Conservation (phyloP, 64 coral and sea anemone species). For the Dendrophyllia cribrosa region DNA sequence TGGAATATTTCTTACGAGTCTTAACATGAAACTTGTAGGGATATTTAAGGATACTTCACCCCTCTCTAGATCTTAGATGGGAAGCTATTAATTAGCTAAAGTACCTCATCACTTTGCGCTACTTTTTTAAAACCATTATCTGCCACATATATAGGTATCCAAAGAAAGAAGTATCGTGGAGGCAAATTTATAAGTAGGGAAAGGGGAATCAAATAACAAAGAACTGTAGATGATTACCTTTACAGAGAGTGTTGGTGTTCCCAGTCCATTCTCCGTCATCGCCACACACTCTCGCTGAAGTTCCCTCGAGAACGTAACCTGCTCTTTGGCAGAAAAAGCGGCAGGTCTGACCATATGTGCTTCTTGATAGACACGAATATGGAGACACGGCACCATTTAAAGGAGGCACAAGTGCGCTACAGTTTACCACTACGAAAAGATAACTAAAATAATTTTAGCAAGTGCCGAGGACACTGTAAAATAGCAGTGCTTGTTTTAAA, state of each 20-base stretch:
- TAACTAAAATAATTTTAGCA: neutral
- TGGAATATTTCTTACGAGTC: too few species aligned
- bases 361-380: neutral
- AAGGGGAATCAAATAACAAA: neutral
- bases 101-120: too few species aligned
- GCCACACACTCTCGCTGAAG: constrained; percentile 19
- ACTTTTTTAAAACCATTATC: too few species aligned
- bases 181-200: too few species aligned
- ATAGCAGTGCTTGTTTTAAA: neutral
- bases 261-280: constrained; percentile 42
- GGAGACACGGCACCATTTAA: neutral
- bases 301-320: constrained; percentile 45
- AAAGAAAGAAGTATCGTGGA: too few species aligned
- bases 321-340: constrained; percentile 34
- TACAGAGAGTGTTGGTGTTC: constrained; percentile 30
- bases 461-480: neutral
- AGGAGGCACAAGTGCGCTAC: constrained; percentile 24
- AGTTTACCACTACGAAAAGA: constrained; percentile 17
- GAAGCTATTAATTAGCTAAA: too few species aligned
- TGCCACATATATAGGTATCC: too few species aligned
- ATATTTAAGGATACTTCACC: too few species aligned
- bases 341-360: constrained; percentile 10
- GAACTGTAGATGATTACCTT: constrained; percentile 9
- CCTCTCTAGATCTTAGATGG: too few species aligned
- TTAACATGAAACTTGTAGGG: too few species aligned